These are phyloP conservation scores for Adelges cooleyi DNA, from an alignment of 1,140 invertebrate genomes.

Conservation along the genomic window DNA sequence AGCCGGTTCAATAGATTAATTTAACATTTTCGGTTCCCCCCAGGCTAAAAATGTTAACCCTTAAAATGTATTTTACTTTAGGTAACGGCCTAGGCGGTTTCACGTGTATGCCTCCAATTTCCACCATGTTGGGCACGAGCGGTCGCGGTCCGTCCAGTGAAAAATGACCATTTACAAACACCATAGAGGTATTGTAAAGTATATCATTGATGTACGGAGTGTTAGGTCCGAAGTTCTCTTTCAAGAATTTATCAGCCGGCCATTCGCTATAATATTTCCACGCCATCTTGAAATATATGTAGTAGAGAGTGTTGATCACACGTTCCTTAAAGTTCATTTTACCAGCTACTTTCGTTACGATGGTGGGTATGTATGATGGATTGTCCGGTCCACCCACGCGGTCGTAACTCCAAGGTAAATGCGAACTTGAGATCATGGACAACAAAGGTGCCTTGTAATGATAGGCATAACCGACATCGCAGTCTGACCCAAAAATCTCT, in stretches of 20 bases:
- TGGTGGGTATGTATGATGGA: constrained; percentile 32
- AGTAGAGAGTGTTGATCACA: constrained; percentile 28
- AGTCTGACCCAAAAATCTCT: constrained; percentile 32
- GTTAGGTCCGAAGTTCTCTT: constrained; percentile 30
- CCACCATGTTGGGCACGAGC: constrained; percentile 48
- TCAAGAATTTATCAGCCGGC: constrained; percentile 14
- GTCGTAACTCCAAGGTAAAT: constrained; percentile 48
- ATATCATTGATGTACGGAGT: constrained; percentile 42
- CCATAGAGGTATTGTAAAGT: constrained; percentile 45
- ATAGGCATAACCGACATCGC: constrained; percentile 35
- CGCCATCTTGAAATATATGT: constrained; percentile 13
- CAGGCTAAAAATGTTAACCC: no score
- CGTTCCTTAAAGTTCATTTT: constrained; percentile 31
- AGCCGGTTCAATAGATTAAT: no score
- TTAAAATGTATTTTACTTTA: constrained; percentile 37
- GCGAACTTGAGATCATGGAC: constrained; percentile 42
- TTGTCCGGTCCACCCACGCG: constrained; percentile 34
- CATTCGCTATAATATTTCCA: constrained; percentile 3
- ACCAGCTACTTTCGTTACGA: constrained; percentile 12
- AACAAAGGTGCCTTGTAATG: constrained; percentile 43
- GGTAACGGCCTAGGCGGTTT: constrained; percentile 44
- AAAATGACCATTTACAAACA: constrained; percentile 55
- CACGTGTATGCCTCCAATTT: constrained; percentile 56
- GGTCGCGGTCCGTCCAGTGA: constrained; percentile 46
- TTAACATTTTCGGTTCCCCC: not conserved